Conservation (phyloP, 2,888 invertebrate genomes). For the Prosapia bicincta region DNA sequence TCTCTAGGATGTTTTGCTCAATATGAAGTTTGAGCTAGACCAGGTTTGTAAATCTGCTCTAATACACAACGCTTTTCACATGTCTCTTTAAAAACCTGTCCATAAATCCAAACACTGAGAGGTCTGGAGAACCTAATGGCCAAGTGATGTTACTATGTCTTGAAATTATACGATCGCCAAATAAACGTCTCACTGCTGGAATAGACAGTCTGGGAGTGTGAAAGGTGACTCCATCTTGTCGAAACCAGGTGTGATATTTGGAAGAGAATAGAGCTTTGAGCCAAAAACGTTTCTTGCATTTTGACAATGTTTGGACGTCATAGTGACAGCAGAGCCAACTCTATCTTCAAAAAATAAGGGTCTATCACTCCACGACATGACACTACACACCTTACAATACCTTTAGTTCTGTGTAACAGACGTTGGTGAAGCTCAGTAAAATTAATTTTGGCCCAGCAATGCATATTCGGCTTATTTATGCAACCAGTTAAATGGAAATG, state of each 20-base stretch:
- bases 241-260: background rate
- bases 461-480: no score
- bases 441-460: no score
- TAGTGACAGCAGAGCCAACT: background rate
- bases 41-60: background rate
- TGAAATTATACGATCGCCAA: background rate
- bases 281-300: background rate
- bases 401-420: no score
- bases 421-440: no score
- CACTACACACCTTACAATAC: no score
- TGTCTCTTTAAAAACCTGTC: background rate
- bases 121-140: background rate
- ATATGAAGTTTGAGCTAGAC: background rate
- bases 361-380: background rate
- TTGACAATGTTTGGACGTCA: background rate
- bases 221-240: background rate
- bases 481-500: no score
- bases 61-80: background rate
- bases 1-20: background rate
- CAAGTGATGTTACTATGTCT: background rate
- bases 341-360: background rate
- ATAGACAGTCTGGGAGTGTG: background rate
- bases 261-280: background rate
- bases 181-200: background rate
- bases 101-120: background rate